Percentiles rank a stretch among this genome's conserved stretches.
phyloP scores from a whole-genome alignment of 2,888 invertebrate species.

The Cryptus armator region DNA sequence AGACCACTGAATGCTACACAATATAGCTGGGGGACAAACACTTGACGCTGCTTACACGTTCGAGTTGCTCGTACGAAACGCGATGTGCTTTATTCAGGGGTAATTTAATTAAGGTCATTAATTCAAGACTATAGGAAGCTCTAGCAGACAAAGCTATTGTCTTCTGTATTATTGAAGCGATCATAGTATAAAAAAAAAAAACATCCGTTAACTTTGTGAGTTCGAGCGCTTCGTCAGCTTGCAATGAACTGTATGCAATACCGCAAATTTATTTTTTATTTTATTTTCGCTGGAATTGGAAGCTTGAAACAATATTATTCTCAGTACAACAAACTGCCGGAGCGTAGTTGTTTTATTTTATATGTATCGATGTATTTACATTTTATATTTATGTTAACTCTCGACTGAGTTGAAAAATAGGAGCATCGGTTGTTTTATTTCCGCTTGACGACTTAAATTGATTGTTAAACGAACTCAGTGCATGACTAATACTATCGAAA shows the following conservation, averaged over 20 bases:
- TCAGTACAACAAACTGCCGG: too few species aligned
- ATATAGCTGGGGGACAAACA: not conserved
- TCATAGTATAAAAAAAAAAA: not conserved
- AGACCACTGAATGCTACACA: not conserved
- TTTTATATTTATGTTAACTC: too few species aligned
- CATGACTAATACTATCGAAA: too few species aligned
- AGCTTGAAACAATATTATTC: too few species aligned
- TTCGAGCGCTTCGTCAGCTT: not conserved
- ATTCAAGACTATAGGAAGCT: not conserved
- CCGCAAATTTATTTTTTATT: not conserved
- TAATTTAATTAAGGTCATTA: not conserved
- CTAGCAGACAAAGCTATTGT: not conserved
- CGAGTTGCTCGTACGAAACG: not conserved
- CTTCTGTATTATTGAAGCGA: not conserved
- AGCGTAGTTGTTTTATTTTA: too few species aligned
- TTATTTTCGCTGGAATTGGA: too few species aligned
- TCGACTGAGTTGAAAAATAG: too few species aligned
- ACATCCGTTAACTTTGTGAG: not conserved
- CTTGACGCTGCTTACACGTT: not conserved
- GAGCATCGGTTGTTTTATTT: too few species aligned
- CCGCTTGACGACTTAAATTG: too few species aligned
- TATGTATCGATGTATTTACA: too few species aligned
- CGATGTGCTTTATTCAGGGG: not conserved
- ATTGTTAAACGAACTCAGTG: too few species aligned
- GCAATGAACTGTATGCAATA: not conserved